Evolutionary conservation across 2,888 invertebrate species (phyloP), one percentile per base, ranked within the genome.

Genomic region (Hydroisotoma schaefferi): DNA sequence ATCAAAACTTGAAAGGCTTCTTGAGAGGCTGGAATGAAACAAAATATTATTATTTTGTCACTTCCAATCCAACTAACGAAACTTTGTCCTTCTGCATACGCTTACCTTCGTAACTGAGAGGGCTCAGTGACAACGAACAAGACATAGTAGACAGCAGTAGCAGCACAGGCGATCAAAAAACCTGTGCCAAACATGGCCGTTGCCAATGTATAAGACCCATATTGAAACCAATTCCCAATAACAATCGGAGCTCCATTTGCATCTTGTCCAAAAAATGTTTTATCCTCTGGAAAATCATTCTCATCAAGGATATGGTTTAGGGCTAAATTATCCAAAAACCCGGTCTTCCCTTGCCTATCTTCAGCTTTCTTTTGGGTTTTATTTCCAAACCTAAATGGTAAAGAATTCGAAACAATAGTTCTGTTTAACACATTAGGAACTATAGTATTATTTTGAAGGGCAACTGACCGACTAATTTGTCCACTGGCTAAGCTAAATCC

Each of bases 51-150:
- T n/a, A n/a, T n/a, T n/a, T n/a, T n/a, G n/a, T n/a, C n/a, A n/a
- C n/a, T n/a, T n/a, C n/a, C n/a, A n/a, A n/a, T n/a, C n/a, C n/a
- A n/a, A n/a, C n/a, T n/a, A n/a, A n/a, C n/a, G n/a, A n/a, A n/a
- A n/a, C n/a, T n/a, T n/a, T n/a, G n/a, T n/a, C n/a, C n/a, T n/a
- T n/a, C n/a, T n/a, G n/a, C n/a, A n/a, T n/a, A n/a, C 27, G 28
- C 64, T 56, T 66, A 67, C 69, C 67, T 64, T 54, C 58, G 55
- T 55, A 63, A 63, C 51, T 71, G 69, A 43, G 61, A 57, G 12
- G 71, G 71, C 46, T 69, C 68, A 57, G 71, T 69, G 52, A 71
- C 69, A 59, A 69, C 71, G 65, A 71, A 71, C 22, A 71, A 59
- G 55, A 68, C 65, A 65, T 71, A 71, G 55, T 71, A 71, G 47